A percentile compares a stretch with the other conserved stretches of the same genome.
Conservation (phyloP, 2,888 invertebrate genomes). For the Folsomia manolachei region DNA sequence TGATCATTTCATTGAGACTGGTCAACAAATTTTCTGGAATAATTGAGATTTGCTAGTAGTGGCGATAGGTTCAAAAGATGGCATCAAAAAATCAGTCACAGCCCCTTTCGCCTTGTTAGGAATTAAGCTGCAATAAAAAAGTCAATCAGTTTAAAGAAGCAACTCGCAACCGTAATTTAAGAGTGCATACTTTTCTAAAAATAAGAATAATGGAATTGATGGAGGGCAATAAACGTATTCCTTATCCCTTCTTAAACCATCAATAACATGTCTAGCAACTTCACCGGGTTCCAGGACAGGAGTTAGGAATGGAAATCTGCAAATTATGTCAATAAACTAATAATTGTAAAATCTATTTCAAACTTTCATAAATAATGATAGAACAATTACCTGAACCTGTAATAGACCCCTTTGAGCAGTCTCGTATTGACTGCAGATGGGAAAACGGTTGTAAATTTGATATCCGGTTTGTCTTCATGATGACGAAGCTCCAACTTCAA, state of each 20-base stretch:
- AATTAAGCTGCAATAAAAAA: constrained; percentile 23
- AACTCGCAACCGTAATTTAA: not conserved
- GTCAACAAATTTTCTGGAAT: no score
- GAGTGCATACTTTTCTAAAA: constrained; percentile 56
- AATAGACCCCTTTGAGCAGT: constrained; percentile 59
- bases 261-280: constrained; percentile 62
- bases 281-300: constrained; percentile 63
- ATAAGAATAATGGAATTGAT: constrained; percentile 62
- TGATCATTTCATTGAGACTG: no score
- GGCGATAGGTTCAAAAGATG: constrained; percentile 22
- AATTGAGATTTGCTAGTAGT: not conserved
- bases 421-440: constrained; percentile 63
- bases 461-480: constrained; percentile 58
- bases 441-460: constrained; percentile 64
- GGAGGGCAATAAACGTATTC: constrained; percentile 65
- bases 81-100: constrained; percentile 32
- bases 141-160: not conserved
- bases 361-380: not conserved
- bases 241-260: constrained; percentile 64
- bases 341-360: not conserved
- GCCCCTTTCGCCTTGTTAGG: constrained; percentile 31
- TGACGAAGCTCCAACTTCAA: constrained; percentile 63
- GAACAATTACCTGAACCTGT: constrained; percentile 49
- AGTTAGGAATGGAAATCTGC: constrained; percentile 65
- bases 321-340: constrained; percentile 39